Evolutionary conservation across 2,888 invertebrate genomes (phyloP).

Genomic region (Hermaeophaga mercurialis): DNA sequence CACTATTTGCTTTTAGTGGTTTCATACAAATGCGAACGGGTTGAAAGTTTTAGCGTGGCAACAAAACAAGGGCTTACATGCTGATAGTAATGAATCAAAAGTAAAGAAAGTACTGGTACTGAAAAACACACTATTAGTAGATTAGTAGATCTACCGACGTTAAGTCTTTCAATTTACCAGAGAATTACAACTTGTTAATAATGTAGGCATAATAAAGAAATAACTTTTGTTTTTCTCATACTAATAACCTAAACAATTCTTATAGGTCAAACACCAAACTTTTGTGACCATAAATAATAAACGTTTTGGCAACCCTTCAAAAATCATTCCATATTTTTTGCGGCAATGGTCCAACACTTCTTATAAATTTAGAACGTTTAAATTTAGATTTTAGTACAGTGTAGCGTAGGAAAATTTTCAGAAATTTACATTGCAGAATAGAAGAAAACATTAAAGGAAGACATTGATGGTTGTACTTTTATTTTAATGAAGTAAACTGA

Average conservation of each 20-base stretch:
- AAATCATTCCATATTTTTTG: constrained; percentile 1
- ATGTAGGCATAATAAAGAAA: too few species aligned
- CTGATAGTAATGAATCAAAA: not conserved
- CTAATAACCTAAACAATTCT: not conserved
- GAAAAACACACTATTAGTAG: not conserved
- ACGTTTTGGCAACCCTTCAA: constrained; percentile 6
- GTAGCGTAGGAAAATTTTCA: not conserved
- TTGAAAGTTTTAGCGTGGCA: not conserved
- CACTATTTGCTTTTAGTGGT: constrained; percentile 6
- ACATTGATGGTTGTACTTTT: too few species aligned
- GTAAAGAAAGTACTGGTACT: not conserved
- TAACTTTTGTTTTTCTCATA: too few species aligned
- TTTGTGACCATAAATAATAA: constrained; percentile 12
- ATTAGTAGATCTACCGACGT: too few species aligned
- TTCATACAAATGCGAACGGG: constrained; percentile 4
- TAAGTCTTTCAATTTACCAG: too few species aligned
- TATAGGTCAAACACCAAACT: constrained; percentile 7
- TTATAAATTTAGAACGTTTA: constrained; percentile 10
- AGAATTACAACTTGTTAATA: too few species aligned
- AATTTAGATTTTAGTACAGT: constrained; percentile 8
- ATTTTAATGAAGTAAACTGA: too few species aligned
- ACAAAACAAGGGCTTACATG: not conserved
- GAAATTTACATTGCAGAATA: too few species aligned
- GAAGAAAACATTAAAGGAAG: too few species aligned
- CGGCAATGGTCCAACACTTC: constrained; percentile 8